Conservation (phyloP, 2,797 vertebrate genomes). For the Pangasius macronema region DNA sequence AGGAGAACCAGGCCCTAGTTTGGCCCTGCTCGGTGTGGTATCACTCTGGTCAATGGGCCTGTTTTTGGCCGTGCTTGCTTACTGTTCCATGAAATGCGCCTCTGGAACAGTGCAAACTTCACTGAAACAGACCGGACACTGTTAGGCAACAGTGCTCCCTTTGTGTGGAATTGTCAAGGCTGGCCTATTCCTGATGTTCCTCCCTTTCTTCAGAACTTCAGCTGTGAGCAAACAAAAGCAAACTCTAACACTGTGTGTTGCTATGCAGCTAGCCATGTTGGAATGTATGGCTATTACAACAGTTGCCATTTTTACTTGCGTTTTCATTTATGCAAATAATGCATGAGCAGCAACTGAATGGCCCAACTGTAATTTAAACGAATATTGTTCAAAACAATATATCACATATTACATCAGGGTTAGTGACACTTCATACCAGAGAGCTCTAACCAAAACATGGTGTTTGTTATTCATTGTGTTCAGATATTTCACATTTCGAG, state of each 20-base stretch:
- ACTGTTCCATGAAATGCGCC: constrained; percentile 86
- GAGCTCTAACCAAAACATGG: not conserved
- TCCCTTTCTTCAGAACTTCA: constrained; percentile 73
- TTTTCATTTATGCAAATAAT: constrained; percentile 12
- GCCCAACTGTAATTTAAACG: not conserved
- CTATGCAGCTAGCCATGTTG: constrained; percentile 65
- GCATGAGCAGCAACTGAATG: not conserved
- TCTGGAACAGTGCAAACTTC: constrained; percentile 79
- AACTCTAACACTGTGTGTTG: constrained; percentile 72
- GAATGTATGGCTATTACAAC: constrained; percentile 64
- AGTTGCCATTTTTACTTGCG: constrained; percentile 25
- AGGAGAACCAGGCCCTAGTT: constrained; percentile 70
- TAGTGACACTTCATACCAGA: not conserved
- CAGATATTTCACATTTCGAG: not conserved
- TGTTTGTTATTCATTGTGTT: not conserved
- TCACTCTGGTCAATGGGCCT: constrained; percentile 80
- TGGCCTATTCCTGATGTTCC: constrained; percentile 74
- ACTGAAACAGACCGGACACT: constrained; percentile 82
- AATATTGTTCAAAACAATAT: constrained; percentile 6
- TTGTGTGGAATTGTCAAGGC: constrained; percentile 80
- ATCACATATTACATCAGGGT: not conserved
- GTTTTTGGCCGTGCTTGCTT: constrained; percentile 84
- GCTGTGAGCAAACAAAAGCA: constrained; percentile 76
- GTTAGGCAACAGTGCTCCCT: constrained; percentile 85
- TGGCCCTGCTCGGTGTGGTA: constrained; percentile 73